These are phyloP conservation scores for Nephrotoma flavescens DNA, from an alignment of 2,888 invertebrate genomes.

Conservation along the genomic window DNA sequence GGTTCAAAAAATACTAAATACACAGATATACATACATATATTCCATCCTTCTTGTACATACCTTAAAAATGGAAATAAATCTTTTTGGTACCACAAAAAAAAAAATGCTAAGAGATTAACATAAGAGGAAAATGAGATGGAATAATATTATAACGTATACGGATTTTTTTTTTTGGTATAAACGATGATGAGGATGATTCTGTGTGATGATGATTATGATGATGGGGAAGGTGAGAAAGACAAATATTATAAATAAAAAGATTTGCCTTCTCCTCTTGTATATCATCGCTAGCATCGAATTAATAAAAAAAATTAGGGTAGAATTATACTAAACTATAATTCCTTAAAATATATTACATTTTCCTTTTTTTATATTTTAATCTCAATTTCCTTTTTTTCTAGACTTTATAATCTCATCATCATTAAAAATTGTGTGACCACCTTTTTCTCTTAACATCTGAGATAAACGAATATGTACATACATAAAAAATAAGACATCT, in stretches of 20 bases:
- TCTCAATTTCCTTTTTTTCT: background rate
- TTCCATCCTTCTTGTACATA: background rate
- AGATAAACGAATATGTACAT: background rate
- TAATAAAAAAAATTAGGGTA: background rate
- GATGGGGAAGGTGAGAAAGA: slow-evolving; percentile 3
- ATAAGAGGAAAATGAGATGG: slow-evolving; percentile 2
- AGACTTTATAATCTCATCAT: slow-evolving; percentile 1
- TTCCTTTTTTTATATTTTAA: background rate
- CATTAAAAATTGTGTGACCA: slow-evolving; percentile 3
- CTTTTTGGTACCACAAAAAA: background rate
- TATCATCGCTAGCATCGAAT: background rate
- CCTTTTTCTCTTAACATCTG: background rate
- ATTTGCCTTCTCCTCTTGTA: background rate
- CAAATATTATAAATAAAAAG: background rate
- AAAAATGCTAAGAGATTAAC: slow-evolving; percentile 2
- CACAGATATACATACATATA: background rate
- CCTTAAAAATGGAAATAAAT: slow-evolving; percentile 2
- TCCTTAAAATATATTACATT: background rate
- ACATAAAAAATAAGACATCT: slow-evolving; percentile 2
- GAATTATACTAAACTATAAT: background rate
- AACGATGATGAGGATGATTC: background rate
- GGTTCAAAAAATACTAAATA: background rate
- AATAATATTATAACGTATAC: background rate
- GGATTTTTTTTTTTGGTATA: background rate
- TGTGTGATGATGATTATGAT: background rate